Evolutionary conservation across 2,113 vertebrate species (phyloP).

Genomic region (Xenopus tropicalis): DNA sequence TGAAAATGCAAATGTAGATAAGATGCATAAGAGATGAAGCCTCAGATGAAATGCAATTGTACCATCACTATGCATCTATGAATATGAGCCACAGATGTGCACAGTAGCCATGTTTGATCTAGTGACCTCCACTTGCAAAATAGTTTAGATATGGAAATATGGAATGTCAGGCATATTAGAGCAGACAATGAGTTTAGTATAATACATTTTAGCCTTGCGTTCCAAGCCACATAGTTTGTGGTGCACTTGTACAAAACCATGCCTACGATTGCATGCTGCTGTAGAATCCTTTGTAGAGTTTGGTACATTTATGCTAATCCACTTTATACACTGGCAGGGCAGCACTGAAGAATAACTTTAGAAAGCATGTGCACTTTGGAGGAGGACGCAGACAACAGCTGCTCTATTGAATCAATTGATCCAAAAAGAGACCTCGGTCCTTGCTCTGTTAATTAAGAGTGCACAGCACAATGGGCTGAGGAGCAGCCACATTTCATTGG

Average conservation of each 20-base stretch:
- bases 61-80: too few relatives aligned
- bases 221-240: too few relatives aligned
- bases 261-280: too few relatives aligned
- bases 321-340: too few relatives aligned
- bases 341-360: background rate
- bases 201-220: too few relatives aligned
- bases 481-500: slow-evolving; percentile 35
- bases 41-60: too few relatives aligned
- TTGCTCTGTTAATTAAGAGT: slow-evolving; percentile 32
- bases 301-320: too few relatives aligned
- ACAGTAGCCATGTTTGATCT: background rate
- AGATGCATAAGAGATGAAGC: too few relatives aligned
- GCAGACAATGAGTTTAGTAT: background rate
- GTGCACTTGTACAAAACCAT: too few relatives aligned
- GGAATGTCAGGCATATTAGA: background rate
- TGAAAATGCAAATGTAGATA: too few relatives aligned
- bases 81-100: too few relatives aligned
- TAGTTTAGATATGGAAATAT: background rate
- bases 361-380: background rate
- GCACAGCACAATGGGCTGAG: slow-evolving; percentile 19
- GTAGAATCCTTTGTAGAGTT: too few relatives aligned
- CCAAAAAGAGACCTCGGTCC: slow-evolving; percentile 9
- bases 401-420: slow-evolving; percentile 24
- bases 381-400: slow-evolving; percentile 26
- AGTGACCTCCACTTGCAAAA: background rate